Evolutionary conservation across 1,140 invertebrate species (phyloP).

Genomic region (Propsilocerus akamusi): DNA sequence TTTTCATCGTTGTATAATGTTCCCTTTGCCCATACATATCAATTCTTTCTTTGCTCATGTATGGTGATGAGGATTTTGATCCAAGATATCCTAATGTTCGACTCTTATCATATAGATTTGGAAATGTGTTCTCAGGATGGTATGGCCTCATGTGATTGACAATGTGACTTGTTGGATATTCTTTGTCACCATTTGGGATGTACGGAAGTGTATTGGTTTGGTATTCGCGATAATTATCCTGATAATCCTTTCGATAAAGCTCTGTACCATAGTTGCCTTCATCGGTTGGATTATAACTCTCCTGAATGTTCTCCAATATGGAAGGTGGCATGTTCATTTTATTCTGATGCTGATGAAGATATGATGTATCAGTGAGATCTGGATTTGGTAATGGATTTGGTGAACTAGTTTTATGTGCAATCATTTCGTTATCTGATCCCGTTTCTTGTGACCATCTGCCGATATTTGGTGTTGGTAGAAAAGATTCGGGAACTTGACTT

Average conservation of each 20-base stretch:
- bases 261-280: constrained; percentile 15
- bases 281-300: constrained; percentile 25
- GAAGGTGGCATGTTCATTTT: constrained; percentile 32
- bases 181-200: constrained; percentile 22
- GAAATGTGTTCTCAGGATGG: constrained; percentile 17
- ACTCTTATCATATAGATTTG: constrained; percentile 23
- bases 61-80: constrained; percentile 18
- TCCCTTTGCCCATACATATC: constrained; percentile 22
- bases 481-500: constrained; percentile 43
- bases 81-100: constrained; percentile 15
- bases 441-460: constrained; percentile 61
- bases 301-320: constrained; percentile 33
- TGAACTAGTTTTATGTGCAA: constrained; percentile 41
- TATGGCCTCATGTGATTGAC: constrained; percentile 21
- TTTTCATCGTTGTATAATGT: not conserved
- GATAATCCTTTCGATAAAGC: constrained; percentile 14
- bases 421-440: constrained; percentile 48
- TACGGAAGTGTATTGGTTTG: constrained; percentile 18
- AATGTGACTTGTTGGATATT: constrained; percentile 18
- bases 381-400: constrained; percentile 55
- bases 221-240: constrained; percentile 17
- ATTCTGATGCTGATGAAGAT: constrained; percentile 27
- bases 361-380: constrained; percentile 41
- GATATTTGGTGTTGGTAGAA: constrained; percentile 30
- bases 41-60: constrained; percentile 23